Percentiles rank a stretch among this genome's conserved stretches.
Conservation (phyloP, 2,113 vertebrate species). For the Cromileptes altivelis region DNA sequence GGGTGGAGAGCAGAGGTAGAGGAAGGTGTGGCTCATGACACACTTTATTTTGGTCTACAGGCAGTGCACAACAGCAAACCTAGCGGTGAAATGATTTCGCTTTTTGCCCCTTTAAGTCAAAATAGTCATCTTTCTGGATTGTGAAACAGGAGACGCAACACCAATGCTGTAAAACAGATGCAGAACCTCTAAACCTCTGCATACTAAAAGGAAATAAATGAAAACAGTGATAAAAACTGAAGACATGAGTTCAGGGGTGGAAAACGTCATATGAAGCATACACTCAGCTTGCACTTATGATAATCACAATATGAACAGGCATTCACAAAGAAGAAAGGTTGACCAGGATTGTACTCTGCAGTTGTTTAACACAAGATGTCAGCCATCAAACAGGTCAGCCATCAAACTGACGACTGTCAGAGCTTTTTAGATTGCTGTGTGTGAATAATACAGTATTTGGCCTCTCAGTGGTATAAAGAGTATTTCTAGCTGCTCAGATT, state of each 20-base stretch:
- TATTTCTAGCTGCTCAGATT: not conserved
- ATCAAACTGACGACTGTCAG: not conserved
- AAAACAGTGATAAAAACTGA: not conserved
- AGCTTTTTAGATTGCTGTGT: not conserved
- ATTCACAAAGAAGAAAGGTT: no score
- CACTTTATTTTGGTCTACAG: no score
- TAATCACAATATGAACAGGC: no score
- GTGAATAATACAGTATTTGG: not conserved
- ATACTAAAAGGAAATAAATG: not conserved
- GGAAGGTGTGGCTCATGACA: no score
- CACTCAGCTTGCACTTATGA: no score
- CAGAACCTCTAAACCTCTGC: not conserved
- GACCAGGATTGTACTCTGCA: not conserved
- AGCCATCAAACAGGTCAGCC: not conserved
- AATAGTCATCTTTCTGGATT: not conserved
- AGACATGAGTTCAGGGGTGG: not conserved
- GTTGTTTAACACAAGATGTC: not conserved
- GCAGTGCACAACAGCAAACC: no score
- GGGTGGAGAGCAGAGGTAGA: no score
- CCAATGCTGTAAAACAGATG: not conserved
- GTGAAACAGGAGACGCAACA: no score
- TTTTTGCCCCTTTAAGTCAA: not conserved
- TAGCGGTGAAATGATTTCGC: no score
- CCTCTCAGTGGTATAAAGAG: no score
- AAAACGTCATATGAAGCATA: not conserved